These are phyloP conservation scores for Melinaea marsaeus DNA, from an alignment of 2,888 invertebrate species.

Conservation along the genomic window DNA sequence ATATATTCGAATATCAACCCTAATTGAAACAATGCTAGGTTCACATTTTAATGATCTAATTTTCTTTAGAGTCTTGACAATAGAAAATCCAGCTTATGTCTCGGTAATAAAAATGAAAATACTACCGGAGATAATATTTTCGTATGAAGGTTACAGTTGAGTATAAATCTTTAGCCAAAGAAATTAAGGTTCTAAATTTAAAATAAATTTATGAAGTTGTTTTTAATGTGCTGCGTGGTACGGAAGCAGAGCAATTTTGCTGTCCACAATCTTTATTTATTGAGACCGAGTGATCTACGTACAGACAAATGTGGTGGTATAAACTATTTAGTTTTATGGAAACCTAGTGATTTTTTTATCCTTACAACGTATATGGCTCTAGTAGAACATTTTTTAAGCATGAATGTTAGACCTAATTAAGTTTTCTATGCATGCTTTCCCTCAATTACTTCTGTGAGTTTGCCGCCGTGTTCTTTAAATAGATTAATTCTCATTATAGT, in stretches of 20 bases:
- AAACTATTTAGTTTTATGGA: conserved; percentile 42
- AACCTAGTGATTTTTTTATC: conserved; percentile 33
- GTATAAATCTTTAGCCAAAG: conserved; percentile 35
- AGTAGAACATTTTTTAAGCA: conserved; percentile 2
- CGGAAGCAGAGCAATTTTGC: conserved; percentile 64
- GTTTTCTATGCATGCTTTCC: not conserved
- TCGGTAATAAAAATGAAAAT: conserved; percentile 52
- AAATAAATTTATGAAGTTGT: conserved; percentile 24
- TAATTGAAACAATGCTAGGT: conserved; percentile 32
- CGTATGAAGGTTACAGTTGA: conserved; percentile 29
- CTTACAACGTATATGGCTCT: not conserved
- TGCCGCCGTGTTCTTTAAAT: not conserved
- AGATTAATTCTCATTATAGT: no score
- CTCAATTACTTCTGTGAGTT: not conserved
- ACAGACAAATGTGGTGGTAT: conserved; percentile 58
- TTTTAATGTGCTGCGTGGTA: conserved; percentile 47
- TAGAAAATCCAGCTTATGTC: conserved; percentile 50
- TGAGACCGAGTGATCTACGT: conserved; percentile 63
- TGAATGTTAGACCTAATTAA: conserved; percentile 1
- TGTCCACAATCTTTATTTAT: conserved; percentile 60
- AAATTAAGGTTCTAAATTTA: conserved; percentile 37
- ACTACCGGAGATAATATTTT: conserved; percentile 40
- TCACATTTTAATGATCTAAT: conserved; percentile 28
- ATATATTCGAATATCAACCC: conserved; percentile 32
- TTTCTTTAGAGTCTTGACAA: conserved; percentile 31